Base-by-base conservation (phyloP, 2,888 invertebrate genomes). In the Lycophotia porphyrea region DNA sequence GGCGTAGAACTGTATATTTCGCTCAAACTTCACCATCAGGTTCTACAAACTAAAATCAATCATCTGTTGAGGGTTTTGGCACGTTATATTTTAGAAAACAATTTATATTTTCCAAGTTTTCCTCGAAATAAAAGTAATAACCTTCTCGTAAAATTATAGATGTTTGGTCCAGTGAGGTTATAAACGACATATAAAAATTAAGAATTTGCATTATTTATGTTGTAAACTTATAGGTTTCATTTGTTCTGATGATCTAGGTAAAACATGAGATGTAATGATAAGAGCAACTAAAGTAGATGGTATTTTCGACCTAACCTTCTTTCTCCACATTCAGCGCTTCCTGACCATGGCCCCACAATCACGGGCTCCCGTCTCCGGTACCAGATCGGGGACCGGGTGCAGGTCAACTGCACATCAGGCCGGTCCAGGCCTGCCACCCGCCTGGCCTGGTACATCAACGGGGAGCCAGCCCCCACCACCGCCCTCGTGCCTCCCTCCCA, bases 371-470 rank as follows among this genome's bases (percentile, higher is more conserved):
- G 97, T 86, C 97, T 98, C 31, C 97, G 98, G 80, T 98, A 98
- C 95, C 98, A 98, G 94, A 97, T 98, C 82, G 98, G 98, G 24
- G 98, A 98, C 92, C 97, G 97, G 67, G 98, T 98, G 49, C 97
- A 97, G 84, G 98, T 98, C 86, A 98, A 98, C 95, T 98, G 98
- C 95, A 98, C 98, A 11, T 98, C 98, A 55, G 98, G 98, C 27
- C 97, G 97, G 86, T 98, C 98, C 64, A 97, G 98, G 90, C 98
- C 98, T 11, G 98, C 98, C 24, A 98, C 98, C 76, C 97, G 97
- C 90, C 97, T 98, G 74, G 97, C 98, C 87, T 98, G 98, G 98
- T 98, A 98, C 96, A 98, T 98, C 94, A 98, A 98, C 94, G 98
- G 98, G 42, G 98, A 98, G 92, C 98, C 98, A 87, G 97, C 97